A percentile compares a stretch with the other conserved stretches of the same genome.
Conservation (phyloP, 2,797 vertebrate genomes). For the Allobates femoralis region DNA sequence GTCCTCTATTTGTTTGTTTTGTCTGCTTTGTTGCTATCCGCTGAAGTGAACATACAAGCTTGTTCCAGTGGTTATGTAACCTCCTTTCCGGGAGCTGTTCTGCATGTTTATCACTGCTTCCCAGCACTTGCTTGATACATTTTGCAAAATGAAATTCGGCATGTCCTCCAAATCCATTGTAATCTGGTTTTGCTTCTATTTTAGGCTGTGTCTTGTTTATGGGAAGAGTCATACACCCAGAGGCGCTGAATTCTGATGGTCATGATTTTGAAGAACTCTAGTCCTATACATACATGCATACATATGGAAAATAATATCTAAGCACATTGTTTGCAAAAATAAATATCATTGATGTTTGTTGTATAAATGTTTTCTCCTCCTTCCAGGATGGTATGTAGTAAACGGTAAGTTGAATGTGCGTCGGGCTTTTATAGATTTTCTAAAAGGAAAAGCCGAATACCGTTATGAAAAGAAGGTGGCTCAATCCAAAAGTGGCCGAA, state of each 20-base stretch:
- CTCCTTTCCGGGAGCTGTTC: slow-evolving; percentile 6
- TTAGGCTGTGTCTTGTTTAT: slow-evolving; percentile 92
- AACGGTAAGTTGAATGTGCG: slow-evolving; percentile 63
- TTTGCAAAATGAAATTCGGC: slow-evolving; percentile 21
- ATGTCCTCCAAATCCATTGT: slow-evolving; percentile 34
- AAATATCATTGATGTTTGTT: slow-evolving; percentile 75
- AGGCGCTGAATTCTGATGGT: slow-evolving; percentile 86
- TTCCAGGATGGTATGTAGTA: slow-evolving; percentile 67
- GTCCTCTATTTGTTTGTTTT: slow-evolving; percentile 16
- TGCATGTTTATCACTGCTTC: slow-evolving; percentile 33
- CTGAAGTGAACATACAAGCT: background rate
- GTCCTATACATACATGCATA: slow-evolving; percentile 62
- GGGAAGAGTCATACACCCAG: slow-evolving; percentile 96
- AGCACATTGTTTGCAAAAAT: slow-evolving; percentile 76
- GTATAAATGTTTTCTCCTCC: slow-evolving; percentile 64
- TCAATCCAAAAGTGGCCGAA: background rate
- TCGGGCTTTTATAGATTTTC: slow-evolving; percentile 27
- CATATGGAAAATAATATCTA: slow-evolving; percentile 61
- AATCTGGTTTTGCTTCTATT: background rate
- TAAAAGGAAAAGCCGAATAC: background rate
- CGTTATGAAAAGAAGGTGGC: background rate
- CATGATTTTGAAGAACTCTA: slow-evolving; percentile 92
- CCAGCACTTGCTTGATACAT: slow-evolving; percentile 25
- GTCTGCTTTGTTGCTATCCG: background rate
- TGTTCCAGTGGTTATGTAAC: slow-evolving; percentile 1